Evolutionary conservation across 2,797 vertebrate genomes (phyloP).

Genomic region (Cirrhinus mrigala): DNA sequence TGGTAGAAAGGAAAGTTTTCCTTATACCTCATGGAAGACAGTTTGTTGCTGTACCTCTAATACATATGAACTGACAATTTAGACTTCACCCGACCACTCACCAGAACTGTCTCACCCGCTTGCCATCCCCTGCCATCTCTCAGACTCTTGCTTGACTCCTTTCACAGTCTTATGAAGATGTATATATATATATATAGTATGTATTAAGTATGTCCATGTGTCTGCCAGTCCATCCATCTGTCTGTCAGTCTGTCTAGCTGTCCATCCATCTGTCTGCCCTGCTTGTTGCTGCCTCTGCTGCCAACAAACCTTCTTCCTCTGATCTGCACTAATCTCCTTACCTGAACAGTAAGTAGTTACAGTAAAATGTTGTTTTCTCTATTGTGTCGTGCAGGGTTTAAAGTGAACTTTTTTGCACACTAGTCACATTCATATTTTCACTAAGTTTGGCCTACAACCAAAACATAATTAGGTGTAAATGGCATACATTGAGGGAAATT

Average conservation of each 20-base stretch:
- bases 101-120: not conserved
- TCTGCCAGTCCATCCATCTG: not conserved
- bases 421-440: not conserved
- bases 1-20: constrained; percentile 7
- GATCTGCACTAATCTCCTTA: not conserved
- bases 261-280: not conserved
- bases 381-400: not conserved
- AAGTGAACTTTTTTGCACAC: not conserved
- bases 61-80: constrained; percentile 11
- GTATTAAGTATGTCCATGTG: not conserved
- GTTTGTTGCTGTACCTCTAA: constrained; percentile 15
- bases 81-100: not conserved
- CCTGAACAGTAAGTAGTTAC: not conserved
- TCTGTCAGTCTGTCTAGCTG: too few relatives aligned
- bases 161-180: too few relatives aligned
- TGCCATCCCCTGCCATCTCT: not conserved
- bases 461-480: too few relatives aligned
- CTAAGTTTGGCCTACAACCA: too few relatives aligned
- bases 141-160: too few relatives aligned
- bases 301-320: not conserved
- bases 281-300: not conserved
- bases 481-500: too few relatives aligned
- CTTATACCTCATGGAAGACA: constrained; percentile 6
- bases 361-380: not conserved
- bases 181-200: not conserved